phyloP scores from a whole-genome alignment of 2,113 vertebrate species.

The Acanthisitta chloris region DNA sequence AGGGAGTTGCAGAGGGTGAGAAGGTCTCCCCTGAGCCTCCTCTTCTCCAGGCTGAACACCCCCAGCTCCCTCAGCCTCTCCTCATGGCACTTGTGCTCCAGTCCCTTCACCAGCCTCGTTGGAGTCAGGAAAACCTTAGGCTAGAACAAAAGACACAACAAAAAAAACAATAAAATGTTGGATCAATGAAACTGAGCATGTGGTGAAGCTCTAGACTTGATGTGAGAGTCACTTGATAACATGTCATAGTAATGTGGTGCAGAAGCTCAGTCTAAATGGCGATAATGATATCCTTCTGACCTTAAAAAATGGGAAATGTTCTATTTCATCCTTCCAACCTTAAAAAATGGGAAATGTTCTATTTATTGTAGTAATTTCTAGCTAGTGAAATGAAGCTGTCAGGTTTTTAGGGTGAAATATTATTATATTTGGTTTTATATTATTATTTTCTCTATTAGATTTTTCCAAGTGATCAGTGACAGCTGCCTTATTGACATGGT shows the following conservation, averaged over 20 bases:
- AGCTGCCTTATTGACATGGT: neutral
- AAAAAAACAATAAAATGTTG: neutral
- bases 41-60: no score
- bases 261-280: neutral
- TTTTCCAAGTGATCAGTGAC: neutral
- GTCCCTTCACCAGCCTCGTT: no score
- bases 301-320: neutral
- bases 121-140: neutral
- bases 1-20: no score
- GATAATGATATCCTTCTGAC: neutral
- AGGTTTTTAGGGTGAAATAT: neutral
- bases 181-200: neutral
- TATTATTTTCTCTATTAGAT: neutral
- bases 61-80: no score
- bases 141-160: neutral
- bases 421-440: neutral
- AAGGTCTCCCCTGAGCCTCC: no score
- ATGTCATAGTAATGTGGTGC: neutral
- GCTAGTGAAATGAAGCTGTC: neutral
- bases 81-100: no score
- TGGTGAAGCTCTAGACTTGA: neutral
- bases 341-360: neutral
- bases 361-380: neutral
- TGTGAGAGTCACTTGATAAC: neutral
- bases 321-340: neutral